Conservation (phyloP, 2,113 vertebrate species). For the Aegithalos caudatus region DNA sequence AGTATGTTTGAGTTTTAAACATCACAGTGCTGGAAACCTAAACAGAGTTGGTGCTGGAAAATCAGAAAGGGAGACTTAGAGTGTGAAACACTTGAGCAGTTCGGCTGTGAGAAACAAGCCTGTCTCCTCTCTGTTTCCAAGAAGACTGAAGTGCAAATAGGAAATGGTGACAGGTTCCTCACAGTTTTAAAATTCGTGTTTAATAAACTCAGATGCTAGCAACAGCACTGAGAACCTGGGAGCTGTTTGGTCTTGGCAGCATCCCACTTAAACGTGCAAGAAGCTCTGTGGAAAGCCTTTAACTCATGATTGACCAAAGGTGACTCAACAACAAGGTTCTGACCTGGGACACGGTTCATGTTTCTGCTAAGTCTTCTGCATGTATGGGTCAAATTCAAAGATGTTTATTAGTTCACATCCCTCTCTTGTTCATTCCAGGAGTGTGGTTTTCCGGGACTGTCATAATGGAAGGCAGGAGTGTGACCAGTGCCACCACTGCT, state of each 20-base stretch:
- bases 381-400: background rate
- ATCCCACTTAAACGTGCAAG: background rate
- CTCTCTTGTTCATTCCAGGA: background rate
- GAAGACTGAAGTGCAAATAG: conserved; percentile 44
- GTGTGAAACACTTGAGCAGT: background rate
- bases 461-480: background rate
- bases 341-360: background rate
- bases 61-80: background rate
- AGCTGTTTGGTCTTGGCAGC: background rate
- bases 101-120: background rate
- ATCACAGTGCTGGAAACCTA: conserved; percentile 41
- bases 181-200: conserved; percentile 14
- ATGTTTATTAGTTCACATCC: background rate
- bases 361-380: background rate
- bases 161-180: conserved; percentile 54
- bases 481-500: background rate
- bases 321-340: background rate
- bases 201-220: conserved; percentile 37
- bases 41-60: conserved; percentile 40
- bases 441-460: background rate
- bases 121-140: conserved; percentile 11
- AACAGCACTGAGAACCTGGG: background rate
- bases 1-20: conserved; percentile 40
- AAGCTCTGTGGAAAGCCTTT: background rate
- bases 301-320: background rate